phyloP scores from a whole-genome alignment of 2,113 vertebrate species.

The Larimichthys crocea region DNA sequence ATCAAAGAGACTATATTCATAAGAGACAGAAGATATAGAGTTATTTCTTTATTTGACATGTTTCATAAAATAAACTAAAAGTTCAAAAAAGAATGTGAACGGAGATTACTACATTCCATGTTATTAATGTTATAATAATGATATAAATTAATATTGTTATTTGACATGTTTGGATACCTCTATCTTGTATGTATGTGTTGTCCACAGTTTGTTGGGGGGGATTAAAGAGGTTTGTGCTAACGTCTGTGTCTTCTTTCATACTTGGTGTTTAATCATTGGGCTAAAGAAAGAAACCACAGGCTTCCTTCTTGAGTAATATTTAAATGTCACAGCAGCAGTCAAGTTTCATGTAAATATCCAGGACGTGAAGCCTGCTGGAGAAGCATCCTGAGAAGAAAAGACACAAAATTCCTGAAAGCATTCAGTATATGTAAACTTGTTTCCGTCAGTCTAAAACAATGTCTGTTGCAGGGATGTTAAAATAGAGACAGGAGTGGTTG shows the following conservation, averaged over 20 bases:
- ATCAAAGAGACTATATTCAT: conserved; percentile 69
- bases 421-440: background rate
- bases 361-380: background rate
- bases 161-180: conserved; percentile 81
- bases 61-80: conserved; percentile 81
- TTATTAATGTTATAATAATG: conserved; percentile 81
- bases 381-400: background rate
- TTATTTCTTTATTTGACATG: conserved; percentile 84
- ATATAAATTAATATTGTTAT: conserved; percentile 82
- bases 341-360: conserved; percentile 34
- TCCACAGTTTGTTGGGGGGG: conserved; percentile 73
- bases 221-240: conserved; percentile 80
- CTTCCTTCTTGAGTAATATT: conserved; percentile 15
- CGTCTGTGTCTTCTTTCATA: conserved; percentile 14
- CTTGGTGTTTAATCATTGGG: background rate
- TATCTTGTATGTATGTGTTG: conserved; percentile 77
- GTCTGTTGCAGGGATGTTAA: background rate
- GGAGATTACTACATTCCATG: conserved; percentile 83
- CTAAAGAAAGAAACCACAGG: background rate
- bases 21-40: conserved; percentile 68
- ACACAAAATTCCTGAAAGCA: background rate
- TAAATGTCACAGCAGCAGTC: conserved; percentile 8
- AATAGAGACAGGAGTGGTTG: background rate
- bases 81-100: conserved; percentile 65
- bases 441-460: background rate